A percentile compares a stretch with the other conserved stretches of the same genome.
Evolutionary conservation across 2,888 invertebrate species (phyloP).

Genomic region (Conops quadrifasciatus): DNA sequence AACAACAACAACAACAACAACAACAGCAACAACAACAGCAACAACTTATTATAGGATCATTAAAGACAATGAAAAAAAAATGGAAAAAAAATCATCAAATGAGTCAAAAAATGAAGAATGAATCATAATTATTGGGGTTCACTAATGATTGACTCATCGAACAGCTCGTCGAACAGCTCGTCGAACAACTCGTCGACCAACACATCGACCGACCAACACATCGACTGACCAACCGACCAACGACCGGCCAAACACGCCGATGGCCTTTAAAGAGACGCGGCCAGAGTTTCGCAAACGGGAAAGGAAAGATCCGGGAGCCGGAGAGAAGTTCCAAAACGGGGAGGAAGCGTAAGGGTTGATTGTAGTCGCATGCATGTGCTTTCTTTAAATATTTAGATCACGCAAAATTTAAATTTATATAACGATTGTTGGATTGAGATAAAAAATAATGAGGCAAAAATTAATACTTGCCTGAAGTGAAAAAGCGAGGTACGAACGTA

Average conservation of each 20-base stretch:
- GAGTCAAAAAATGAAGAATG: neutral
- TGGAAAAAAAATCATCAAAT: neutral
- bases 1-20: neutral
- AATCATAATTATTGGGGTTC: slow-evolving; percentile 14
- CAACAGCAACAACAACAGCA: neutral
- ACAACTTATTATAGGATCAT: neutral
- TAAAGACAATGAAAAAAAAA: neutral
- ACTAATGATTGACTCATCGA: neutral
- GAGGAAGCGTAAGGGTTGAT: neutral
- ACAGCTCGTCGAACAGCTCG: too few relatives aligned
- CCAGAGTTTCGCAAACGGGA: neutral
- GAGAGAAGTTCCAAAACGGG: too few relatives aligned
- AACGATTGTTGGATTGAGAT: too few relatives aligned
- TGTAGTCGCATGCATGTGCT: slow-evolving; percentile 51
- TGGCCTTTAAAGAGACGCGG: too few relatives aligned
- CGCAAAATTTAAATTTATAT: slow-evolving; percentile 54
- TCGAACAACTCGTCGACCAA: too few relatives aligned
- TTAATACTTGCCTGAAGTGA: too few relatives aligned
- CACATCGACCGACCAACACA: too few relatives aligned
- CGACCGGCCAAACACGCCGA: too few relatives aligned
- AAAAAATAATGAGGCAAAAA: too few relatives aligned
- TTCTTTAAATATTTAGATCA: slow-evolving; percentile 48
- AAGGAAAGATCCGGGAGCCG: neutral
- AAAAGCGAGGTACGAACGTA: too few relatives aligned
- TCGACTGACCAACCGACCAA: too few relatives aligned